Evolutionary conservation across 2,113 vertebrate species (phyloP).

Genomic region (Rousettus leschenaultii): DNA sequence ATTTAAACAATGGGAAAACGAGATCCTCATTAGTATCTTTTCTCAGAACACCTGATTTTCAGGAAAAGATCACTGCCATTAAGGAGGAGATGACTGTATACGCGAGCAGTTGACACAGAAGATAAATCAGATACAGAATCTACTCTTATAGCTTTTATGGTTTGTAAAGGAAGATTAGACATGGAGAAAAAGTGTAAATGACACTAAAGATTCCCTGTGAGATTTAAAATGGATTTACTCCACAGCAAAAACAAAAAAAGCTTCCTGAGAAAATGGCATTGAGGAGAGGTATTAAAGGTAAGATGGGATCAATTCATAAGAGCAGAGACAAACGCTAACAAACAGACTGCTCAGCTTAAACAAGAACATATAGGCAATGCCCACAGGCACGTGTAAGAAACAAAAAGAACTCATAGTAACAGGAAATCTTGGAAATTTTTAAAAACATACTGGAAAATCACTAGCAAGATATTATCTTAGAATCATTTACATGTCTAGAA

Average conservation of each 20-base stretch:
- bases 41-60: not conserved
- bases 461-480: not conserved
- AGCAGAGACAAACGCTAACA: not conserved
- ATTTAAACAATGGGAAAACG: not conserved
- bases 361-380: not conserved
- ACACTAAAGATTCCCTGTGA: not conserved
- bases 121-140: not conserved
- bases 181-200: not conserved
- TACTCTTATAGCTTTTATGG: not conserved
- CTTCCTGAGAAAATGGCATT: not conserved
- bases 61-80: not conserved
- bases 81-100: not conserved
- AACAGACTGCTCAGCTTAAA: not conserved
- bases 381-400: not conserved
- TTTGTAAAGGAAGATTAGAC: conserved; percentile 9
- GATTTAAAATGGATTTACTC: not conserved
- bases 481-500: not conserved
- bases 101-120: not conserved
- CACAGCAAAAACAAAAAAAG: not conserved
- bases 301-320: not conserved
- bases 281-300: not conserved
- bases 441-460: not conserved
- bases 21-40: not conserved
- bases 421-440: not conserved
- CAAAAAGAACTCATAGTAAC: not conserved